Percentiles rank a stretch among this genome's conserved stretches.
Conservation (phyloP, 2,888 invertebrate species). For the Dasypolia templi region DNA sequence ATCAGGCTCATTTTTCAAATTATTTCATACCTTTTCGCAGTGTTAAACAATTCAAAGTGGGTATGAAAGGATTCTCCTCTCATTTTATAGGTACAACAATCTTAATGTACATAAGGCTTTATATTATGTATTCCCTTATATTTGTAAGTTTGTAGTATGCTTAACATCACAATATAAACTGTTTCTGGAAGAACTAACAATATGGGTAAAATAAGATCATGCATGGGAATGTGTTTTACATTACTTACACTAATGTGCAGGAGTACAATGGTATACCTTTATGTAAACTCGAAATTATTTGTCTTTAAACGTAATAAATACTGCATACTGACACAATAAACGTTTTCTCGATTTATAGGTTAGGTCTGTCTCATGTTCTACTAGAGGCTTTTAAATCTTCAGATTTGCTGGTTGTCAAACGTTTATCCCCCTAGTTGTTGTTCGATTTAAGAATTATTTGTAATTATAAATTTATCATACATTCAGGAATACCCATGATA, state of each 20-base stretch:
- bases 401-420: neutral
- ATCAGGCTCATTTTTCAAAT: neutral
- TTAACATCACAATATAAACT: constrained; percentile 2
- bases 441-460: neutral
- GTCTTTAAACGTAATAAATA: neutral
- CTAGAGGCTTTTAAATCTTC: too few relatives aligned
- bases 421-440: neutral
- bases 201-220: constrained; percentile 24
- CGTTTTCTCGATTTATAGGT: constrained; percentile 2
- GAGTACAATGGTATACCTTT: constrained; percentile 5
- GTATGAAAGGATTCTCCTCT: neutral
- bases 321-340: neutral
- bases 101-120: neutral
- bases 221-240: constrained; percentile 16
- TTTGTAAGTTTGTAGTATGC: constrained; percentile 7
- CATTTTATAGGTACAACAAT: constrained; percentile 23
- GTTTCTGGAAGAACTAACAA: constrained; percentile 13
- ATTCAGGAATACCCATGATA: neutral
- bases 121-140: constrained; percentile 13
- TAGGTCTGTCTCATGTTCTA: neutral
- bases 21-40: neutral
- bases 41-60: neutral
- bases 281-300: neutral
- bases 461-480: neutral
- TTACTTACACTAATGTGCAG: constrained; percentile 9